phyloP scores from a whole-genome alignment of 2,888 invertebrate genomes.

The Coenonympha arcania region DNA sequence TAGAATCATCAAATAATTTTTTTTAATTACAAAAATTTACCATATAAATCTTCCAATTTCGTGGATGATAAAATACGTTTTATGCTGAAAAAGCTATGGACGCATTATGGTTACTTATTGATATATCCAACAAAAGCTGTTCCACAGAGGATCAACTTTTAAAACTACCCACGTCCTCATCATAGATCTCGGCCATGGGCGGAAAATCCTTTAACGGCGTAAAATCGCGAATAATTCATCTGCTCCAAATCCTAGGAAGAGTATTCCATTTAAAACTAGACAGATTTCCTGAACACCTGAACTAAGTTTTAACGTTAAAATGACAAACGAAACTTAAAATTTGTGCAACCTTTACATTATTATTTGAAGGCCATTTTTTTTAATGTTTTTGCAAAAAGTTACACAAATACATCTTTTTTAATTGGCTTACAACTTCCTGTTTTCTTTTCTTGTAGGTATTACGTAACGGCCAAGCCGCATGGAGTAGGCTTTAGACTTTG shows the following conservation, averaged over 20 bases:
- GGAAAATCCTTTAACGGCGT: slow-evolving; percentile 25
- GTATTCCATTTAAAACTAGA: neutral
- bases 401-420: too few relatives aligned
- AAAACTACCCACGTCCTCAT: slow-evolving; percentile 22
- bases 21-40: too few relatives aligned
- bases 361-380: neutral
- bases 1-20: too few relatives aligned
- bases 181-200: slow-evolving; percentile 22
- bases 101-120: too few relatives aligned
- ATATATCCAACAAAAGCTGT: slow-evolving; percentile 2
- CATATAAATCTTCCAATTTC: too few relatives aligned
- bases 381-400: neutral
- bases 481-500: too few relatives aligned
- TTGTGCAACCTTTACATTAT: neutral
- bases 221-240: slow-evolving; percentile 22
- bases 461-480: too few relatives aligned
- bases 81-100: too few relatives aligned
- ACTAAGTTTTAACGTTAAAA: neutral
- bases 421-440: too few relatives aligned
- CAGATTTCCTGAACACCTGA: neutral
- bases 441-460: too few relatives aligned
- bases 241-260: slow-evolving; percentile 11
- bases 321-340: neutral
- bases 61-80: too few relatives aligned
- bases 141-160: neutral